A percentile compares a stretch with the other conserved stretches of the same genome.
phyloP scores from a whole-genome alignment of 2,888 invertebrate species.

The Clostera curtula region DNA sequence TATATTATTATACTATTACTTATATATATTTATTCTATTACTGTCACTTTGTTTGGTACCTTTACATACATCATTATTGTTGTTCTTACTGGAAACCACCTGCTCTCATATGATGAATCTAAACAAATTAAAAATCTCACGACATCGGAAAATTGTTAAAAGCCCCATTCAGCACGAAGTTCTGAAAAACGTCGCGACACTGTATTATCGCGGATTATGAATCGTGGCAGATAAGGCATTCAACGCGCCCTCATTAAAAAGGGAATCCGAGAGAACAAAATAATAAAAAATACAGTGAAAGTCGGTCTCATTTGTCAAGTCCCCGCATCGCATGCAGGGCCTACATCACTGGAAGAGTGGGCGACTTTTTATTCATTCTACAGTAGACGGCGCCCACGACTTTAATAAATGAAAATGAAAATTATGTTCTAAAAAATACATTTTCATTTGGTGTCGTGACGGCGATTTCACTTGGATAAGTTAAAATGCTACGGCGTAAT shows the following conservation, averaged over 20 bases:
- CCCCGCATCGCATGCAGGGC: conserved; percentile 44
- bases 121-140: no score
- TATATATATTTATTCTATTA: no score
- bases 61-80: no score
- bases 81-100: no score
- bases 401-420: conserved; percentile 52
- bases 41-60: no score
- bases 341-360: conserved; percentile 43
- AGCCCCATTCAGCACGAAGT: conserved; percentile 20
- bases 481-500: conserved; percentile 8
- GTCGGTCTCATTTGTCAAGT: conserved; percentile 61
- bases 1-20: no score
- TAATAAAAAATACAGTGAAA: conserved; percentile 38
- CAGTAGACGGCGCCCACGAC: conserved; percentile 36
- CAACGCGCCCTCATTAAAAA: conserved; percentile 52
- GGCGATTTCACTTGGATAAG: conserved; percentile 5
- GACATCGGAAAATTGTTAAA: conserved; percentile 27
- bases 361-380: conserved; percentile 48
- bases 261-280: conserved; percentile 30
- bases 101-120: background rate
- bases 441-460: conserved; percentile 30
- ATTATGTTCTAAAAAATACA: conserved; percentile 34
- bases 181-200: conserved; percentile 32
- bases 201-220: conserved; percentile 45
- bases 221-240: conserved; percentile 51